Evolutionary conservation across 2,113 vertebrate genomes (phyloP), one percentile per base, ranked within the genome.

Genomic region (Quiscalus mexicanus): DNA sequence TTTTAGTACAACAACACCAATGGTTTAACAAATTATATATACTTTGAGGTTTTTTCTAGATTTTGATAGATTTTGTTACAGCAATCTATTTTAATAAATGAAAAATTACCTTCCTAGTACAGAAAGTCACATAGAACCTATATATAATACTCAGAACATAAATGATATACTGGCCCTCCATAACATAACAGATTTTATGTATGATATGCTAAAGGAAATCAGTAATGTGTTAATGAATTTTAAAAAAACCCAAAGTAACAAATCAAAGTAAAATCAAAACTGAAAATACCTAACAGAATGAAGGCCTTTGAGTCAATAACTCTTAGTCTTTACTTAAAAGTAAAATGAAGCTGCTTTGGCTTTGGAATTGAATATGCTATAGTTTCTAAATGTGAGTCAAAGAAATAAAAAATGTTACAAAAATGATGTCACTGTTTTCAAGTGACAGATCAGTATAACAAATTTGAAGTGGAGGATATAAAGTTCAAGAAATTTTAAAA

Each of bases 11-110:
- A 24, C 2, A 59, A 19, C 6, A 41, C 1, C 14, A 65, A 12
- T 35, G 8, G 35, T 37, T 28, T 23, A 65, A 65, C 8, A 62
- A 56, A 47, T 7, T 1, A 31, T 24, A 73, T 41, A 53, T 20
- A 67, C 10, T 49, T 2, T 2, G 1, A 1, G 3, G 2, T 0
- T 49, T 86, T 67, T 59, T 35, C 49, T 20, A 68, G 49, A 73
- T 76, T 84, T 44, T 41, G 17, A 44, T 55, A 59, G 28, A 21
- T 55, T 28, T 71, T 77, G 12, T 22, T 59, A 18, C 6, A 62
- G 14, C 3, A 53, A 18, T 50, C 6, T 5, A 7, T 77, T 90
- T 55, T 45, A 84, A 84, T 28, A 79, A 81, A 76, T 45, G 27
- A 78, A 76, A 75, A 63, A 41, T 16, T 33, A 20, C 14, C 7